Base-by-base conservation (phyloP, 37 sponge, comb jelly and placozoan genomes). In the Chondrilla cf. caribensis region DNA sequence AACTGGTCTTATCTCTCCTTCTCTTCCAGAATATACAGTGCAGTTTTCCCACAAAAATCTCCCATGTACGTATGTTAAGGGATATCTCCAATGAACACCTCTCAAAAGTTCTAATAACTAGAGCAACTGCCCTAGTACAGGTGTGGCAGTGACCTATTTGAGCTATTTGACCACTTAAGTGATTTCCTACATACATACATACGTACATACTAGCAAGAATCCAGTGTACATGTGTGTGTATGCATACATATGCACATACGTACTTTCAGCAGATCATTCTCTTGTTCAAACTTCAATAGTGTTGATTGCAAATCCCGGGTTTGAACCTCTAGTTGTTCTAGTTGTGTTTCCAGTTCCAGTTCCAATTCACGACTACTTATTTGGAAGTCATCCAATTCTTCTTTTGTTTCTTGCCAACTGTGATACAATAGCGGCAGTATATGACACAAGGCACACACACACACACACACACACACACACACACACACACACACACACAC, bases 331-430 rank as follows among this genome's bases (percentile, higher is more conserved):
- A 91, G 89, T 39, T 97, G 97, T 70, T 97, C 92, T 54, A 97
- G 73, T 28, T 94, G 95, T 19, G 97, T 88, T 78, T 94, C 94
- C 44, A 97, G 85, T 81, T 97, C 97, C 18, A 88, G 92, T 67
- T 97, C 97, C 39, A 97, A 85, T 60, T 94, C 95, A 38, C 89
- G 80, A 84, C 95, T 94, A 85, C 90, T 91, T 43, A 94, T 94
- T 55, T 94, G 95, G 72, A 87, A 97, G 54, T 97, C 97, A 54
- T 93, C 97, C 39, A 89, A 89, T 71, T 97, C 95, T 57, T 76
- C 85, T n/a, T 91, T 79, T 19, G 87, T 78, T 32, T 91, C 91
- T 36, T 93, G 85, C 82, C 87, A 73, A 71, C 95, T 94, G 58
- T 32, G 25, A n/a, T n/a, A n/a, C n/a, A n/a, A n/a, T n/a, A n/a